Evolutionary conservation across 2,888 invertebrate genomes (phyloP), one percentile per base, ranked within the genome.

Genomic region (Phyto melanocephala): DNA sequence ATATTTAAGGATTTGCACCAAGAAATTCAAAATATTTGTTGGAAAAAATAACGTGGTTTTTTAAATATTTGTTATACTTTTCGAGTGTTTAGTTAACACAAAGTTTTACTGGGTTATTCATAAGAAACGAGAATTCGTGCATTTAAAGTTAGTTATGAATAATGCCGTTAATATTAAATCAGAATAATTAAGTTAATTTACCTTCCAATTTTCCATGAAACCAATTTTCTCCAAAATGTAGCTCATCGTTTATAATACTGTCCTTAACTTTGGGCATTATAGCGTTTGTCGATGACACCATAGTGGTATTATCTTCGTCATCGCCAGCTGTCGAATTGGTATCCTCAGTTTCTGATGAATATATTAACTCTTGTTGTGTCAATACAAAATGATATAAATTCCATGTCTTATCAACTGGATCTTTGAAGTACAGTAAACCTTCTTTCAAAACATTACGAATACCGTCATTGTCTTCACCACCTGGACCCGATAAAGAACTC

Each of bases 151-250:
- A n/a, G n/a, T n/a, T n/a, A n/a, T n/a, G n/a, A n/a, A n/a, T n/a
- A n/a, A n/a, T n/a, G n/a, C n/a, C n/a, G n/a, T n/a, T n/a, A n/a
- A n/a, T n/a, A n/a, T n/a, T n/a, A n/a, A n/a, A n/a, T n/a, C n/a
- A n/a, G n/a, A n/a, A n/a, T n/a, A n/a, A n/a, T n/a, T n/a, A n/a
- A n/a, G n/a, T n/a, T n/a, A 47, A 28, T 67, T 75, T 81, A 89
- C 90, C 95, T 15, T 95, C 94, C 42, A 98, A 91, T 89, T 95
- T 95, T 0, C 98, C 97, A 88, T 98, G 98, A 89, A 97, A 98
- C 98, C 98, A 98, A 89, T 95, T 95, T 91, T 98, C 98, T 24
- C 95, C 95, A 88, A 96, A 97, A 91, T 98, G 98, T 83, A 98
- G 90, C 89, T 98, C 98, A 88, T 97, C 96, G 86, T 96, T 96